Conservation (phyloP, 2,113 vertebrate species). For the Marcusenius ussheri region DNA sequence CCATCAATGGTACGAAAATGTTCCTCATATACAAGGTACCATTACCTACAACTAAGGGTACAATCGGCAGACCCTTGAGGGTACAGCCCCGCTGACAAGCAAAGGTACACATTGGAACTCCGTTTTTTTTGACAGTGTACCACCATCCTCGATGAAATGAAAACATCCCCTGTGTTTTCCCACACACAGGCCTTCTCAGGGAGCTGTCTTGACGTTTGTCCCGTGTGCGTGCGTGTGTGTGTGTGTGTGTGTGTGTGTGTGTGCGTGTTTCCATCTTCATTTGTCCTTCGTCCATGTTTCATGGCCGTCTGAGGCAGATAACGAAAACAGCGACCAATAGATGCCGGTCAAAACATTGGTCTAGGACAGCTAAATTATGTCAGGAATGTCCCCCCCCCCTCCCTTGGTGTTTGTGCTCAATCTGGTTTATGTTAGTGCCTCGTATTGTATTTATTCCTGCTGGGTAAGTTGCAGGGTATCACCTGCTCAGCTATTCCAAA, state of each 20-base stretch:
- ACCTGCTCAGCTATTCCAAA: not conserved
- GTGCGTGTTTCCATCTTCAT: not conserved
- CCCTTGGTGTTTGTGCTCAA: not conserved
- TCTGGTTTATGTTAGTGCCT: not conserved
- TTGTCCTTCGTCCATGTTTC: not conserved
- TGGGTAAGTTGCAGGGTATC: not conserved
- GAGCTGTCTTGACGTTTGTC: not conserved
- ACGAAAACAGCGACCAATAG: not conserved
- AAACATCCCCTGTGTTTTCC: not conserved
- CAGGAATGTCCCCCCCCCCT: conserved; percentile 1
- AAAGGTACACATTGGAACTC: not conserved
- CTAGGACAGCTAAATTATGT: conserved; percentile 8
- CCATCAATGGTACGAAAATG: not conserved
- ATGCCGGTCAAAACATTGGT: not conserved
- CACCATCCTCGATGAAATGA: not conserved
- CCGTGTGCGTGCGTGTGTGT: not conserved
- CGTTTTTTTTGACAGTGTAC: not conserved
- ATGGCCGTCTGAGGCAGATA: not conserved
- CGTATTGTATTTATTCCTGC: not conserved
- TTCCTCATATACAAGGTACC: not conserved
- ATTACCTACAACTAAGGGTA: not conserved
- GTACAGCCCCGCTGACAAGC: not conserved
- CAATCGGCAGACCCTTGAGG: not conserved
- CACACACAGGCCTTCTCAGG: not conserved
- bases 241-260: not conserved